Base-by-base conservation (phyloP, 23 tunicate genomes). In the Styela clava region DNA sequence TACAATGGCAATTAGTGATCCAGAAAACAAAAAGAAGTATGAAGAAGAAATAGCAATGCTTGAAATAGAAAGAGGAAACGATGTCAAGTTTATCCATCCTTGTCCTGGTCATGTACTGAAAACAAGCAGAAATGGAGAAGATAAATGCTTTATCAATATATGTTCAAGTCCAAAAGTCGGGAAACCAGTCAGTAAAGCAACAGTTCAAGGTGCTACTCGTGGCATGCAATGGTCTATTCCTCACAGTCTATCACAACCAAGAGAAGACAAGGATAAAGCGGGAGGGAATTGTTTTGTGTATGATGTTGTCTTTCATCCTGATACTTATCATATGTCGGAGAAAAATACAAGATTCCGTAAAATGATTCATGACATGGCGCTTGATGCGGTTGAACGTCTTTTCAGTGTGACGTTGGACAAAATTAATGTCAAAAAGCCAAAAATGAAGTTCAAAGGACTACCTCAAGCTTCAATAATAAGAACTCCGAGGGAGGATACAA, bases 141-240 rank as follows among this genome's bases (percentile, higher is more conserved):
- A 93, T 36, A 93, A 93, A 69, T 93, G 98, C 65, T 93, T 93
- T 52, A 85, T 93, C 37, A 93, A 93, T 36, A 93, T 93, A 27
- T 93, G 98, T 64, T 84, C 98, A 24, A 93, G 90, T 70, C 88
- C 84, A 78, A 85, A 84, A 74, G 86, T 93, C 20, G 98, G 86
- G 0, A 79, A 88, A 76, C 98, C 98, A 23, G 56, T 36, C 65
- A 87, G 98, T 37, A 77, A 74, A 9, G 86, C 98, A 0, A 84
- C 98, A 5, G 63, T 84, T 37, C 92, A 93, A 63, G 93, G 88
- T 0, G 83, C 78, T 52, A 83, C 94, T 1, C 68, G 82, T 52
- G 98, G 98, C 20, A 93, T 93, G 92, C 92, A 93, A 26, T 93
- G 98, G 98, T 84, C 98, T 24, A 84, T 93, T 29, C 98, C 98